Conservation (phyloP, 1,140 invertebrate species). For the Leptopilina boulardi region DNA sequence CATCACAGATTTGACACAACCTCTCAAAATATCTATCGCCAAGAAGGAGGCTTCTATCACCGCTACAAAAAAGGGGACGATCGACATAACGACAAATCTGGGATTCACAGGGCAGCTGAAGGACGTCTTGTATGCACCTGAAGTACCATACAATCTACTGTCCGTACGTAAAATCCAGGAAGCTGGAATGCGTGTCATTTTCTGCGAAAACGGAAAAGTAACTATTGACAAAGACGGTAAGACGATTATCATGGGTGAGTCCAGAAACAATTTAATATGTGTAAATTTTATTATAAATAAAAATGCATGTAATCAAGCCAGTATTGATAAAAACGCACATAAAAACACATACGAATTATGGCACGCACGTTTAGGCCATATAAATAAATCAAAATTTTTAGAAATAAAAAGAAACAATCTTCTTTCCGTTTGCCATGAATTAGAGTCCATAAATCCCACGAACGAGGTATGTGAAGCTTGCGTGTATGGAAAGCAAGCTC, state of each 20-base stretch:
- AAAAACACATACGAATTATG: neutral
- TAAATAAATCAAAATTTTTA: neutral
- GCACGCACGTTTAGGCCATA: neutral
- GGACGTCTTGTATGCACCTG: neutral
- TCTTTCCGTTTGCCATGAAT: conserved; percentile 19
- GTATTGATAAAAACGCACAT: neutral
- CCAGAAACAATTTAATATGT: neutral
- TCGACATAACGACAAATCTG: neutral
- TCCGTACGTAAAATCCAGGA: neutral
- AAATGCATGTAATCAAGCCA: neutral
- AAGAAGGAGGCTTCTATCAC: neutral
- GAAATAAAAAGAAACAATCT: neutral
- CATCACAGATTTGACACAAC: neutral
- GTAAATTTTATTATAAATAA: neutral
- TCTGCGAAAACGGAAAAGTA: neutral
- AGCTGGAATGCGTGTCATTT: neutral
- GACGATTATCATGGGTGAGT: neutral
- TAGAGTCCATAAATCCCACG: conserved; percentile 54
- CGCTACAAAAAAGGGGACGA: neutral
- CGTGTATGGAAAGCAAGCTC: conserved; percentile 67
- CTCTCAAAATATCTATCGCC: neutral
- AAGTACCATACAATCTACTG: neutral
- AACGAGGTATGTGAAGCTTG: conserved; percentile 69
- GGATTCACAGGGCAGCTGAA: neutral
- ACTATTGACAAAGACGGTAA: neutral